Evolutionary conservation across 1,140 invertebrate species (phyloP), one percentile per base, ranked within the genome.

Genomic region (Geopemphigus sp.): DNA sequence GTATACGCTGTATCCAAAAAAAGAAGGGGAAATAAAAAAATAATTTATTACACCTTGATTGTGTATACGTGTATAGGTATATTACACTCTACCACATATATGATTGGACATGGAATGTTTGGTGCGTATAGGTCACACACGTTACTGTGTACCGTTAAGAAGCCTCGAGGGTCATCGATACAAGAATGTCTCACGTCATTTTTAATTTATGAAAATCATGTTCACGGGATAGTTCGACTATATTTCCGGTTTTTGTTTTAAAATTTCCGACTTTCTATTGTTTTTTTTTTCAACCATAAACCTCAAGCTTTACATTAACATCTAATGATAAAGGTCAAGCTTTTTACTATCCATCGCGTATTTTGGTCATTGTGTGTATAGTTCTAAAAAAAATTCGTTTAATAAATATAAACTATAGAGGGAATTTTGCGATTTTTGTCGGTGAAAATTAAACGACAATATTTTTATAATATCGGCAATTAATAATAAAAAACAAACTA

Each of bases 141-240:
- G 74, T 78, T 63, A 78, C 39, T 19, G 24, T 72, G 39, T 78
- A 78, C 74, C 74, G 74, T 78, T 78, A 78, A 78, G 74, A 61
- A 63, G 74, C 74, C 74, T 50, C 57, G 74, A 45, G 56, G 74
- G 74, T 78, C 74, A 78, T 78, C 74, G 56, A 78, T 61, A 61
- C 74, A 63, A 63, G 74, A 78, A 78, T 78, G 74, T 78, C 54
- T 78, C 57, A 63, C 24, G 47, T 63, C 15, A 50, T 78, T 45
- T 78, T 78, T 61, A 78, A 78, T 63, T 78, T 78, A 78, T 61
- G 32, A 61, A 78, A 78, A 78, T 78, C 74, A 63, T 78, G 57
- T 59, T 26, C 56, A 24, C 74, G 24, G 39, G 24, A 61, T 47
- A n/a, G 57, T 45, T 22, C 22, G 56, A 76, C 32, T 45, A 76